Conservation (phyloP, 2,888 invertebrate species). For the Tinea trinotella region DNA sequence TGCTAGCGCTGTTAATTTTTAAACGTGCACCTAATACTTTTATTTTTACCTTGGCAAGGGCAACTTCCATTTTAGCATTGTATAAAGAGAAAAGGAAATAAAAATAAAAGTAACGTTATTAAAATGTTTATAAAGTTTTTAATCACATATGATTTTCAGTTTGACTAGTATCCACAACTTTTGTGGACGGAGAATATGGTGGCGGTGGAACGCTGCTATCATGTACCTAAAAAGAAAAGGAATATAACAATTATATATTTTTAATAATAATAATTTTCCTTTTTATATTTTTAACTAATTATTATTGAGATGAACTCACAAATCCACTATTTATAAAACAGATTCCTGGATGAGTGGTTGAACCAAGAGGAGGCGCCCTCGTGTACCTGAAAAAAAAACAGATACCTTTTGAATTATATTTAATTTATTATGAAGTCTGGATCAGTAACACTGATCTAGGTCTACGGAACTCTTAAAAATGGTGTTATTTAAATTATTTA, state of each 20-base stretch:
- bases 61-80: too few species aligned
- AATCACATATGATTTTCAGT: constrained; percentile 14
- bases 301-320: constrained; percentile 37
- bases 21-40: too few species aligned
- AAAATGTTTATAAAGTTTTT: not conserved
- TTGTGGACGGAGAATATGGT: constrained; percentile 38
- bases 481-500: too few species aligned
- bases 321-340: constrained; percentile 51
- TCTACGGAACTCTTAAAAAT: too few species aligned
- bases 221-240: constrained; percentile 42
- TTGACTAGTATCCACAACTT: constrained; percentile 7
- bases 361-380: constrained; percentile 38
- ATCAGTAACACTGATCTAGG: too few species aligned
- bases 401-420: not conserved
- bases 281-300: not conserved
- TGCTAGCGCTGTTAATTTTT: too few species aligned
- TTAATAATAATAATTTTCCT: not conserved
- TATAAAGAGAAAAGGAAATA: not conserved
- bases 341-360: constrained; percentile 39
- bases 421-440: too few species aligned
- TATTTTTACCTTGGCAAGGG: too few species aligned
- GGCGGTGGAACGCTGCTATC: constrained; percentile 57
- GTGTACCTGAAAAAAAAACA: constrained; percentile 42
- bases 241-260: not conserved
- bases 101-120: not conserved